Base-by-base conservation (phyloP, 2,113 vertebrate genomes). In the Nothoprocta pentlandii region DNA sequence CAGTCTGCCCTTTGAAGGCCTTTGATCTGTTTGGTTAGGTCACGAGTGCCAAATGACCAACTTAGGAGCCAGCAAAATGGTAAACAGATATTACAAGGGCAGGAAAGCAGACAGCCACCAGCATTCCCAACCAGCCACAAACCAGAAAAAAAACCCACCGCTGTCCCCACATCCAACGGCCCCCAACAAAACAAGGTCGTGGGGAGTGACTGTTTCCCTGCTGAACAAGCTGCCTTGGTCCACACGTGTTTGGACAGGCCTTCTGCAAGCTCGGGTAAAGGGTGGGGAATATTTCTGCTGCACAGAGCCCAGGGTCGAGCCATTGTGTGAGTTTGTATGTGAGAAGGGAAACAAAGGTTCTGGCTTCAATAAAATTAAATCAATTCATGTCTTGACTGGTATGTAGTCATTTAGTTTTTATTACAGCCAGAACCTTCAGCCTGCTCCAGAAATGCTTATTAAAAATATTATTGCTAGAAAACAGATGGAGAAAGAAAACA, bases 61-160 rank as follows among this genome's bases (percentile, higher is more conserved):
- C 94, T 94, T 74, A 77, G 30, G 88, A 96, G 94, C 88, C 96
- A 96, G 93, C 75, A 85, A 89, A 95, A 94, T 59, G 87, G 94
- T 96, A 97, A 97, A 96, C 95, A 97, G 96, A 96, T 95, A 96
- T 94, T 97, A 76, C 69, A 92, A 81, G 89, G 91, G 92, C 91
- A 94, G 94, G 92, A 96, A 96, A 96, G 94, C 89, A 97, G 96
- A 87, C 94, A 93, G 71, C 73, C 92, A 97, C 95, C 94, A 97
- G 93, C 92, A 94, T 96, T 96, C 96, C 92, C 92, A 70, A 85
- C 89, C 89, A 96, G 93, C 95, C 97, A 95, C 95, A 97, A 96
- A 96, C 93, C 94, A 96, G 80, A 68, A 87, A 76, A 93, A 80
- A 89, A 34, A 56, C 15, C 53, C 90, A 90, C 70, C 94, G 49